Conservation (phyloP, 2,113 vertebrate species). For the Thalassarche chlororhynchos region DNA sequence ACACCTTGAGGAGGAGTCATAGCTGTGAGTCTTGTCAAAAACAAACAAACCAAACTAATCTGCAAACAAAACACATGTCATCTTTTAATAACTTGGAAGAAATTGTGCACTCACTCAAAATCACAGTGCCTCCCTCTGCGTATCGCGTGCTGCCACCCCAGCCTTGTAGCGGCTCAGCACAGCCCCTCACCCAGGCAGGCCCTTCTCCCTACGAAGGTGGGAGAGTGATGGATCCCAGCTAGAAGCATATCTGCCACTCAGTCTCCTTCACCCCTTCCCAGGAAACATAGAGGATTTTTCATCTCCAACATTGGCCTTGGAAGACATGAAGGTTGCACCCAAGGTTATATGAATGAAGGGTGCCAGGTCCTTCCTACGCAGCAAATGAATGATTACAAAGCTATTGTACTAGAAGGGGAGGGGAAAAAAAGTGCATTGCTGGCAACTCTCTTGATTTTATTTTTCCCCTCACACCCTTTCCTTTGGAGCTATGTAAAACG, state of each 20-base stretch:
- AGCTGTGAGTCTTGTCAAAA: not conserved
- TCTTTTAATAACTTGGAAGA: not conserved
- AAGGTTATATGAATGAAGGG: not conserved
- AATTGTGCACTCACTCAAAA: not conserved
- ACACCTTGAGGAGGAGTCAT: not conserved
- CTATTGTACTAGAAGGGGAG: not conserved
- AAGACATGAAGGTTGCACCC: not conserved
- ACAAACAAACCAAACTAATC: not conserved
- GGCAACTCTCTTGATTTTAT: not conserved
- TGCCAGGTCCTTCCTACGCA: not conserved
- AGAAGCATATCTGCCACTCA: not conserved
- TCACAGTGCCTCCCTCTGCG: not conserved
- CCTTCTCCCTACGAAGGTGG: not conserved
- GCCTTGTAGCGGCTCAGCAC: not conserved
- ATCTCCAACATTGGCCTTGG: not conserved
- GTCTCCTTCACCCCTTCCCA: not conserved
- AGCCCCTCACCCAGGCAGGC: not conserved
- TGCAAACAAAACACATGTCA: not conserved
- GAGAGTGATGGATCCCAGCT: not conserved
- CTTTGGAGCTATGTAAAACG: not conserved
- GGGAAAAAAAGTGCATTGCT: not conserved
- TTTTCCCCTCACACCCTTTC: not conserved
- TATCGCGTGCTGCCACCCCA: not conserved
- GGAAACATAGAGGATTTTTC: not conserved
- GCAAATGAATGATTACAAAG: not conserved